Evolutionary conservation across 1,140 invertebrate genomes (phyloP), one percentile per base, ranked within the genome.

Genomic region (Lepidurus arcticus): DNA sequence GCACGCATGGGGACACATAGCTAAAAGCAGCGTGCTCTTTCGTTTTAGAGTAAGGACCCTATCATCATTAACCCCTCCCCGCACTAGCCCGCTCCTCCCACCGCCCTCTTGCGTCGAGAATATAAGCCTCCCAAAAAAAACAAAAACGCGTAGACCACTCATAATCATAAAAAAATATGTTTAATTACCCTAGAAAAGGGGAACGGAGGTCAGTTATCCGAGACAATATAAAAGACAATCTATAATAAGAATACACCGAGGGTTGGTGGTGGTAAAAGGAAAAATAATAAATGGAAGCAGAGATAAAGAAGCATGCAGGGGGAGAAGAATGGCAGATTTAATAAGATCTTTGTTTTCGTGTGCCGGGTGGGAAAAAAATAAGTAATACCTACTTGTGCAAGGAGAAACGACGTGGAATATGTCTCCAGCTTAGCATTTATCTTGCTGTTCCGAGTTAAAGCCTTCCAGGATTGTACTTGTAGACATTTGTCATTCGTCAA

Each of bases 381-480:
- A 10, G 2, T 47, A 47, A 7, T 6, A n/a, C 16, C 21, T n/a
- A 65, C 53, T 47, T 47, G 53, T 7, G 53, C 53, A 9, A 65
- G 21, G 9, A 65, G 53, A 65, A 65, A 65, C n/a, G 53, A 65
- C 53, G 53, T 65, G 53, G n/a, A 65, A 65, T 65, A 65, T 65
- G 53, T 65, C 53, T 65, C 21, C 53, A 65, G 53, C 53, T 65
- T 65, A 9, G 53, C 53, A 65, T 65, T 65, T 65, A 13, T 65
- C 53, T 65, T 65, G 53, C 53, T 65, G 53, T 65, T 65, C 53
- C 21, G 53, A 65, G 53, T 65, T 65, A 65, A 65, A 65, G 53
- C 53, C 13, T 21, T 65, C 53, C 53, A 65, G 21, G 53, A 9
- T 65, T 65, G 53, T 65, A 13, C 53, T 65, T 65, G 53, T 65